Evolutionary conservation across 2,113 vertebrate species (phyloP).

Genomic region (Indicator indicator): DNA sequence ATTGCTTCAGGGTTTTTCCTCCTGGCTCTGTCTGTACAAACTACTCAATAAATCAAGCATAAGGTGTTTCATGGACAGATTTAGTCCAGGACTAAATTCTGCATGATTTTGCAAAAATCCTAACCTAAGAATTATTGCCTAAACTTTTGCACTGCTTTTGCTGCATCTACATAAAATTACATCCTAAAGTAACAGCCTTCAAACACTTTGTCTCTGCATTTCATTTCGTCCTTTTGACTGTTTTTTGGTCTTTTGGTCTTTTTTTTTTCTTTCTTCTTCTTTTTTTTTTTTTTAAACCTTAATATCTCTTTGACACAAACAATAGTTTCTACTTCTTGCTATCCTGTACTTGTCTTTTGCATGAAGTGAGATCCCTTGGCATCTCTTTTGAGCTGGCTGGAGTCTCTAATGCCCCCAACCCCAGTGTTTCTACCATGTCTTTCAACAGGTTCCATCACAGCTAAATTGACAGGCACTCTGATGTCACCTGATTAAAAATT

Average conservation of each 20-base stretch:
- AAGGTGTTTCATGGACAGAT: neutral
- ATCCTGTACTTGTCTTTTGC: neutral
- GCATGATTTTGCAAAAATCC: neutral
- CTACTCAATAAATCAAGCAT: neutral
- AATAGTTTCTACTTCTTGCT: neutral
- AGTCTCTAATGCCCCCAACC: neutral
- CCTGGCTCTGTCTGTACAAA: neutral
- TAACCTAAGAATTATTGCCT: fast-evolving
- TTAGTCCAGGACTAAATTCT: neutral
- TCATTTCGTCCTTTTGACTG: neutral
- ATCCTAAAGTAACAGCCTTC: neutral
- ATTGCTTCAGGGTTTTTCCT: neutral
- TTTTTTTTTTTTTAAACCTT: neutral
- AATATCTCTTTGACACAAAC: neutral
- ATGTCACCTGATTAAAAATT: neutral
- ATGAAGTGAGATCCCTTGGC: neutral
- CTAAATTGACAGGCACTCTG: neutral
- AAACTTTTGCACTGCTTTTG: neutral
- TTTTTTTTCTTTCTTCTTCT: neutral
- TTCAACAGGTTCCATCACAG: neutral
- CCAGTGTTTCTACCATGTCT: neutral
- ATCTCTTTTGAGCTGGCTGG: neutral
- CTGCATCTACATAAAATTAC: neutral
- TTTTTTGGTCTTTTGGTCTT: neutral
- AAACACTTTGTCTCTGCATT: neutral